Percentiles rank a stretch among this genome's conserved stretches.
Evolutionary conservation across 2,888 invertebrate genomes (phyloP).

Genomic region (Dorcus parallelipipedus): DNA sequence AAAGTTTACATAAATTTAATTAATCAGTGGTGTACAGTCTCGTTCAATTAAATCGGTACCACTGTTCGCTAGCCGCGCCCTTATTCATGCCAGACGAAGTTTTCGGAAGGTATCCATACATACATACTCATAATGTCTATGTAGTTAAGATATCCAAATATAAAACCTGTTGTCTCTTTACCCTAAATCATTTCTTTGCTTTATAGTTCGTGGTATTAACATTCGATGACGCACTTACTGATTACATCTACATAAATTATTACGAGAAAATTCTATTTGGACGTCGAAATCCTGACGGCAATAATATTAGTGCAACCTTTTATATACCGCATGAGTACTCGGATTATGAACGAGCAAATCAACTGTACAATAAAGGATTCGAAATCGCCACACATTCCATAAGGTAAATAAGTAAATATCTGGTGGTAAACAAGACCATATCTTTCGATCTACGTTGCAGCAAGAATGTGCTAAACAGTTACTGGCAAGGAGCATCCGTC

Average conservation of each 20-base stretch:
- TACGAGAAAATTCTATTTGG: constrained; percentile 54
- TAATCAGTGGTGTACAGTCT: no score
- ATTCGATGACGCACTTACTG: constrained; percentile 64
- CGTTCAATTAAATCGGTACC: no score
- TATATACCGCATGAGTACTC: constrained; percentile 73
- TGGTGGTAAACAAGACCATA: neutral
- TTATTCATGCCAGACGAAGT: no score
- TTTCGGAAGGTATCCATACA: no score
- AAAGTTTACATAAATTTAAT: no score
- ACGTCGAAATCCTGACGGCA: constrained; percentile 62
- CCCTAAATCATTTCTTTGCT: neutral
- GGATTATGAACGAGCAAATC: constrained; percentile 53
- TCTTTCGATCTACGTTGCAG: neutral
- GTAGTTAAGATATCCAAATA: no score
- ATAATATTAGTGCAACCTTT: constrained; percentile 62
- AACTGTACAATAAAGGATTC: constrained; percentile 57
- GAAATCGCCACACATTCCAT: constrained; percentile 70
- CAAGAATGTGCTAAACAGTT: constrained; percentile 24
- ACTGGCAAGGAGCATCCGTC: constrained; percentile 40
- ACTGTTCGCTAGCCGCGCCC: no score
- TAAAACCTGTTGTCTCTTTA: no score
- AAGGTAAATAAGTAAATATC: constrained; percentile 45
- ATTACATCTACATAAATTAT: constrained; percentile 51
- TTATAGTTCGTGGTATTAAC: constrained; percentile 63
- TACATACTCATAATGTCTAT: no score